Base-by-base conservation (phyloP, 2,797 vertebrate species). In the Vultur gryphus region DNA sequence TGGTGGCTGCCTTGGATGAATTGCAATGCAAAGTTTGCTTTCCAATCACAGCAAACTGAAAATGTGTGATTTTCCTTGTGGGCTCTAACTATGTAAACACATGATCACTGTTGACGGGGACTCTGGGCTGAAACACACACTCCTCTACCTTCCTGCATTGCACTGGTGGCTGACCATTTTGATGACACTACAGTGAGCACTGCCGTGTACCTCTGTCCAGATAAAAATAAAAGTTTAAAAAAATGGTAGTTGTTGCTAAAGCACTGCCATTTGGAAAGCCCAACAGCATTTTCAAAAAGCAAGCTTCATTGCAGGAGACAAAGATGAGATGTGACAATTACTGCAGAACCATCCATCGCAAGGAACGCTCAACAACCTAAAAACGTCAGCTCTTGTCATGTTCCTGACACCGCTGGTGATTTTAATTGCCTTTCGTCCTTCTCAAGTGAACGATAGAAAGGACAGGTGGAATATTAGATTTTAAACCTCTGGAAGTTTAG, bases 351-450 rank as follows among this genome's bases (percentile, higher is more conserved):
- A 31, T 75, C 83, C 89, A 46, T 58, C 6, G 43, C 72, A 8
- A 57, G 59, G 69, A 86, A 62, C 2, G 2, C 79, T 95, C 84
- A 61, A 49, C 94, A 95, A 69, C 91, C 95, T 83, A 44, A 43
- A 97, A 52, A 76, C 2, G 61, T 90, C 92, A 90, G 84, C 80
- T 84, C 77, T 90, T 84, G 91, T 91, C 95, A 89, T 64, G 83
- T 54, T 89, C 71, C 93, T 84, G 91, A 90, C 83, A 78, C 9
- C 4, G 20, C 77, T 21, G 71, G 58, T 59, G 90, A 93, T 66
- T 95, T 96, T 95, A 95, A 96, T 96, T 96, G 93, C 82, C 80
- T 91, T 72, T 89, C 25, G 17, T 93, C 96, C 96, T 97, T 92
- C 93, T 96, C 93, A 28, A 89, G 90, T 55, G 64, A 92, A 31